A percentile compares a stretch with the other conserved stretches of the same genome.
Conservation (phyloP, 2,888 invertebrate species). For the Tenthredo livida region DNA sequence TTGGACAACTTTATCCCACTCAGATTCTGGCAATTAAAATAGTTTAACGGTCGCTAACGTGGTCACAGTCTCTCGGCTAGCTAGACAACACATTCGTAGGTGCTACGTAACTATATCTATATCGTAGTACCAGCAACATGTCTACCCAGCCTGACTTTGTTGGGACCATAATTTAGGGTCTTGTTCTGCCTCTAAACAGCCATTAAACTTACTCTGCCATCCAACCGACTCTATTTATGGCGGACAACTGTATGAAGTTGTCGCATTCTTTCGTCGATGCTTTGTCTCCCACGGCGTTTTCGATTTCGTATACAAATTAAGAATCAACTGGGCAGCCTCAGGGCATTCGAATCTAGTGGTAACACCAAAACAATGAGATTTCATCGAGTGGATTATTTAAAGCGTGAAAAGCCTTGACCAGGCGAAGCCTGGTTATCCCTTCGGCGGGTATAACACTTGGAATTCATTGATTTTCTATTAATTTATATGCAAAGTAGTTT, state of each 20-base stretch:
- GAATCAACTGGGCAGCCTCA: constrained; percentile 2
- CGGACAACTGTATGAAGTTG: constrained; percentile 48
- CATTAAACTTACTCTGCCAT: constrained; percentile 44
- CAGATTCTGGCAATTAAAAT: constrained; percentile 53
- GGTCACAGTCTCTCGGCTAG: constrained; percentile 32
- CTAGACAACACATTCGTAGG: constrained; percentile 50
- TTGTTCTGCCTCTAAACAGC: constrained; percentile 50
- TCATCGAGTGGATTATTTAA: background rate
- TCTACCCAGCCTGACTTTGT: constrained; percentile 46
- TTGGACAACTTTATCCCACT: constrained; percentile 34
- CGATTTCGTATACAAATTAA: constrained; percentile 51
- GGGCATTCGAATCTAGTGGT: background rate
- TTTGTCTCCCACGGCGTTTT: constrained; percentile 50
- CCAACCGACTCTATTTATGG: constrained; percentile 46
- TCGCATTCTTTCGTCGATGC: constrained; percentile 48
- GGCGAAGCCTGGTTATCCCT: background rate
- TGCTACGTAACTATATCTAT: constrained; percentile 40
- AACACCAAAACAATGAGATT: constrained; percentile 1
- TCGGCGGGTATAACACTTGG: background rate
- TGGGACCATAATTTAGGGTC: constrained; percentile 47
- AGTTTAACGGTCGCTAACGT: constrained; percentile 44
- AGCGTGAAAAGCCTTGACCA: constrained; percentile 2
- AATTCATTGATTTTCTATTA: constrained; percentile 35
- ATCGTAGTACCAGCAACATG: constrained; percentile 36
- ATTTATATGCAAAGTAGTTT: constrained; percentile 29